Evolutionary conservation across 2,797 vertebrate species (phyloP), one percentile per base, ranked within the genome.

Genomic region (Lagodon rhomboides): DNA sequence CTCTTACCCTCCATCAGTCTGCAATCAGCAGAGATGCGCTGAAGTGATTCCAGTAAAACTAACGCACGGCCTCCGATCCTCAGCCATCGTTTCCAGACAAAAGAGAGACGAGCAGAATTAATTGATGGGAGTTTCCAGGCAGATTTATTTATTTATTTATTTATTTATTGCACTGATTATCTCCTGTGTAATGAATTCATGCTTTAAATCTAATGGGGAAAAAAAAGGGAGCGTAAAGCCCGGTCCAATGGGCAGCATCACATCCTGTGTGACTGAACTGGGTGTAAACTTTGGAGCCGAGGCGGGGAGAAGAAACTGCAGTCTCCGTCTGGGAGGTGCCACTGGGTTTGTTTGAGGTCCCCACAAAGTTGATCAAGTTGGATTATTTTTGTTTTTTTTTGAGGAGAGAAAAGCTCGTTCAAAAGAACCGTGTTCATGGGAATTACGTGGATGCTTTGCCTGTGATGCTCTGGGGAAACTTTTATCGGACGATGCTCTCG

Each of bases 401-500:
- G 10, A 13, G 22, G 20, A 49, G 27, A 38, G 25, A 64, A 54
- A 13, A 30, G 18, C 50, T 7, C 16, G 41, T 22, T n/a, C 7
- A 10, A 25, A 27, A 56, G 58, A 76, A 18, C 12, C 62, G 77
- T 74, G 77, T 11, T 55, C 25, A 50, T 1, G 12, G 77, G 88
- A 72, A 68, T 68, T 73, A 75, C 84, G 30, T 65, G 82, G 80
- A 86, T 73, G 34, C 64, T 87, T 38, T 59, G 3, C 55, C 51
- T 25, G 71, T 80, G 70, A 88, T 88, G 84, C 46, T 88, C 59
- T 68, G 88, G 79, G 66, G n/a, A 74, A 87, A 89, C 80, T 81
- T 84, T 87, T 43, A 59, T 55, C 77, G 91, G 92, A 93, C 88
- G 59, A 84, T 90, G 90, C 75, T 80, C 79, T 83, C 53, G 77